Conservation (phyloP, 1,140 invertebrate species). For the Drosophila funebris region DNA sequence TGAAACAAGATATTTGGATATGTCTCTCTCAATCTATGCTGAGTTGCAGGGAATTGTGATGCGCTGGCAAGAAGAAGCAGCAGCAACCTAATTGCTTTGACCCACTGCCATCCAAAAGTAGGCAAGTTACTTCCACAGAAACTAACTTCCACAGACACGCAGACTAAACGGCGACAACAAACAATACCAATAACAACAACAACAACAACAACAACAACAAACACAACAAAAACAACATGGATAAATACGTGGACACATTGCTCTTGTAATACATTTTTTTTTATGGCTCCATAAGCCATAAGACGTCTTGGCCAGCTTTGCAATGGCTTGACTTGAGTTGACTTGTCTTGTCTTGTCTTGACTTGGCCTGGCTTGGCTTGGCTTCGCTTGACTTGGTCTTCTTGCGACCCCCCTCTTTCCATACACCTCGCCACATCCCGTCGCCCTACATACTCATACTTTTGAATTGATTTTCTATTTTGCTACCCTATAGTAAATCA, state of each 20-base stretch:
- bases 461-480: conserved; percentile 47
- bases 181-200: conserved; percentile 29
- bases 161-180: conserved; percentile 6
- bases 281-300: conserved; percentile 52
- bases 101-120: conserved; percentile 47
- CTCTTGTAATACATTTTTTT: conserved; percentile 50
- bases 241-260: conserved; percentile 31
- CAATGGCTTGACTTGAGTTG: conserved; percentile 18
- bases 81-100: conserved; percentile 63
- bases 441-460: conserved; percentile 11
- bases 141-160: conserved; percentile 19
- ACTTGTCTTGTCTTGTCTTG: neutral
- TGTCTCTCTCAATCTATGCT: neutral
- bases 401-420: neutral
- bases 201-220: conserved; percentile 17
- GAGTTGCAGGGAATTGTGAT: neutral
- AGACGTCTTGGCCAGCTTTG: conserved; percentile 22
- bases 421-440: neutral
- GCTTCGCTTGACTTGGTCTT: neutral
- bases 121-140: conserved; percentile 42
- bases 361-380: no score
- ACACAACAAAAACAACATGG: conserved; percentile 5
- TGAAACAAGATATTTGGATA: neutral
- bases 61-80: neutral
- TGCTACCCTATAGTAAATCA: neutral